Conservation (phyloP, 2,888 invertebrate species). For the Pristionchus fissidentatus region DNA sequence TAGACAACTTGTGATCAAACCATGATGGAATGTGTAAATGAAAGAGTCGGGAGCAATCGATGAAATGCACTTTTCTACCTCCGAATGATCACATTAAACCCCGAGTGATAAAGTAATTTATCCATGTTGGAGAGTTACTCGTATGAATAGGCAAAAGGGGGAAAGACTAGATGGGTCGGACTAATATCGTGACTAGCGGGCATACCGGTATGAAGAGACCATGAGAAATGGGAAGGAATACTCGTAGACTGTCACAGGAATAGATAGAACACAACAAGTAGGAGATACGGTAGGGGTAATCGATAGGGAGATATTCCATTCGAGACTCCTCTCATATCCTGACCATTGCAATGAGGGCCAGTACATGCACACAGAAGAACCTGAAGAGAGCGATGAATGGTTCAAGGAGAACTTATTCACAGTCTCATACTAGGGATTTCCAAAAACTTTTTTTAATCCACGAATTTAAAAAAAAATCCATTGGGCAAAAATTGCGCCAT, state of each 20-base stretch:
- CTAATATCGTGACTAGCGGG: background rate
- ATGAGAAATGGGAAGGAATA: background rate
- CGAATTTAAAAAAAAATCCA: too few relatives aligned
- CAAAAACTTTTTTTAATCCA: too few relatives aligned
- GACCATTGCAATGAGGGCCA: slow-evolving; percentile 66
- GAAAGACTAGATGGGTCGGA: slow-evolving; percentile 23
- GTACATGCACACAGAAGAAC: slow-evolving; percentile 69
- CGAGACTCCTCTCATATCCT: slow-evolving; percentile 58
- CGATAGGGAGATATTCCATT: background rate
- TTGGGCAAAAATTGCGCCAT: too few relatives aligned
- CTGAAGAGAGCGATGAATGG: slow-evolving; percentile 54
- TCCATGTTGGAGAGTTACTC: slow-evolving; percentile 19
- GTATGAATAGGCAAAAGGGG: background rate
- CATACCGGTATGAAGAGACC: background rate
- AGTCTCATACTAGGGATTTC: too few relatives aligned
- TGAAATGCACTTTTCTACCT: background rate
- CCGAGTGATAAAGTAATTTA: slow-evolving; percentile 21
- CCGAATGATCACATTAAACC: slow-evolving; percentile 1
- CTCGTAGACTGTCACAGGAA: background rate
- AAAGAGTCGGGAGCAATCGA: background rate
- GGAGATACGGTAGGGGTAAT: background rate
- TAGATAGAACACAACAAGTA: background rate
- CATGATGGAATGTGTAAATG: background rate
- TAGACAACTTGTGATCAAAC: too few relatives aligned
- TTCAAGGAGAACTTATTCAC: too few relatives aligned